Evolutionary conservation across 2,113 vertebrate species (phyloP).

Genomic region (Gobio gobio): DNA sequence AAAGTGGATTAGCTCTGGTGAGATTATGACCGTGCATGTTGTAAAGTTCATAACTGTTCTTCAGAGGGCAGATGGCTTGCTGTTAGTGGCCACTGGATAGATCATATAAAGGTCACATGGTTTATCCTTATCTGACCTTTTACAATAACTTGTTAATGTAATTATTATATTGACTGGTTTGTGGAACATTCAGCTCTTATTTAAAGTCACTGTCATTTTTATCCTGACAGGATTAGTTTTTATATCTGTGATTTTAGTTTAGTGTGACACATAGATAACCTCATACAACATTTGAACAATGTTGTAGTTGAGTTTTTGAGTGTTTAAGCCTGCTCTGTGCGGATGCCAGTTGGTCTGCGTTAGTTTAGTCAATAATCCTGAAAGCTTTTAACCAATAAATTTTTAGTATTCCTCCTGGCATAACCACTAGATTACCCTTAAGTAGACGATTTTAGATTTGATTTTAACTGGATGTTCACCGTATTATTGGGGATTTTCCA

Average conservation of each 20-base stretch:
- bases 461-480: slow-evolving; percentile 4
- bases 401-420: neutral
- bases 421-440: slow-evolving; percentile 26
- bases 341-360: neutral
- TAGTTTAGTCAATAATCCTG: slow-evolving; percentile 31
- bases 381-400: slow-evolving; percentile 23
- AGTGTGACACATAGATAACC: neutral
- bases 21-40: slow-evolving; percentile 7
- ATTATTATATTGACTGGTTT: neutral
- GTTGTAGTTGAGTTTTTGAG: neutral
- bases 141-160: neutral
- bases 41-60: neutral
- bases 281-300: neutral
- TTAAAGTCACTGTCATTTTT: neutral
- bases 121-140: slow-evolving; percentile 3
- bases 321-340: neutral
- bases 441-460: neutral
- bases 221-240: neutral
- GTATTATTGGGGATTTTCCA: slow-evolving; percentile 17
- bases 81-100: slow-evolving; percentile 2
- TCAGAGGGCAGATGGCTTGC: slow-evolving; percentile 7
- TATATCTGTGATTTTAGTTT: neutral
- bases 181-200: neutral
- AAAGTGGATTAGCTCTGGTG: slow-evolving; percentile 13
- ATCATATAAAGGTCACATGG: neutral